A percentile compares a stretch with the other conserved stretches of the same genome.
Conservation (phyloP, 2,113 vertebrate species). For the Lepidothrix coronata region DNA sequence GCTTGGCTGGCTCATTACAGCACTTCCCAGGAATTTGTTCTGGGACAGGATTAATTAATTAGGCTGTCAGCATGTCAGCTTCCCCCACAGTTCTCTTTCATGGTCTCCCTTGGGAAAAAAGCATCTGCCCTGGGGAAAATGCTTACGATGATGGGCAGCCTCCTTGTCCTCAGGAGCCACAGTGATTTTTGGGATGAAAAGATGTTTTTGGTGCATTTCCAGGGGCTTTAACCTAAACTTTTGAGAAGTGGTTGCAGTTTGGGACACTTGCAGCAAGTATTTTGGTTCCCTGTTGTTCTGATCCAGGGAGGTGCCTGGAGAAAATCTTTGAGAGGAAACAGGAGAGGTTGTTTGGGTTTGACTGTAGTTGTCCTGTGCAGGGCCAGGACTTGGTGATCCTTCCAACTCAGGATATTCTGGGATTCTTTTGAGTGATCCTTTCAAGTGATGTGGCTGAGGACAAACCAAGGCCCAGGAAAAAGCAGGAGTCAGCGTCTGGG, state of each 20-base stretch:
- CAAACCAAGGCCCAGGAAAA: neutral
- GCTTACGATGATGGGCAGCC: neutral
- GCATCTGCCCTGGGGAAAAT: neutral
- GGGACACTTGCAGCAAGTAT: neutral
- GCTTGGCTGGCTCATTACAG: conserved; percentile 28
- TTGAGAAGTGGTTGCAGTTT: neutral
- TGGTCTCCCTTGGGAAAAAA: neutral
- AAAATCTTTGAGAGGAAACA: neutral
- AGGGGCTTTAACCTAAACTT: neutral
- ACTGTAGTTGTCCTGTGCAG: neutral
- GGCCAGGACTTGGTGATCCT: neutral
- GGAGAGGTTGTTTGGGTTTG: neutral
- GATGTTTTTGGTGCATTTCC: neutral
- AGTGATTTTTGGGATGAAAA: neutral
- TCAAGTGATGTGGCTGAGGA: neutral
- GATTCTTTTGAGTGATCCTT: neutral
- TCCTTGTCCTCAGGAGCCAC: neutral
- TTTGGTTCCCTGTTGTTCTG: neutral
- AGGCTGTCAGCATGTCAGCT: neutral
- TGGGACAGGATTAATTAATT: neutral
- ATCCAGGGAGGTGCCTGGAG: neutral
- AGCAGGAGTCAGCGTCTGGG: neutral
- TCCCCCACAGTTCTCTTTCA: neutral
- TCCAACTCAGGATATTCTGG: neutral
- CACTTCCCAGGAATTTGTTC: conserved; percentile 43